phyloP scores from a whole-genome alignment of 2,797 vertebrate species.

The Pseudotriccus pelzelni region DNA sequence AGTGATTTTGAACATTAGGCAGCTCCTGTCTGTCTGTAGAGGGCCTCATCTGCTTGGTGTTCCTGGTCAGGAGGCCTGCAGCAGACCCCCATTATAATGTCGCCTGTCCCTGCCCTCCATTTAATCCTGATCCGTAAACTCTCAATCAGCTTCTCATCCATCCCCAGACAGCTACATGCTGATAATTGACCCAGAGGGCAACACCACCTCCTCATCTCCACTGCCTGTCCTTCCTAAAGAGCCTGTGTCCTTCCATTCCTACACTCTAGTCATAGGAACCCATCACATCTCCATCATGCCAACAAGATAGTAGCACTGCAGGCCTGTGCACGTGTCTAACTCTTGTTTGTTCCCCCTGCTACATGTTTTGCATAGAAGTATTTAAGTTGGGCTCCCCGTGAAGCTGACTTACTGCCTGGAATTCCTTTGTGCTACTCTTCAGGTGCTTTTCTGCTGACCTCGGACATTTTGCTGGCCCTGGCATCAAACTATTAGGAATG shows the following conservation, averaged over 20 bases:
- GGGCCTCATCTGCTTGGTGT: background rate
- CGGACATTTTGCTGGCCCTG: too few species aligned
- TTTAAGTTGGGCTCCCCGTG: background rate
- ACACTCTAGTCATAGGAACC: background rate
- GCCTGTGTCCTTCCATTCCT: background rate
- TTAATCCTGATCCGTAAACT: background rate
- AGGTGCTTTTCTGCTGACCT: background rate
- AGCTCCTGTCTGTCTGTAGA: background rate
- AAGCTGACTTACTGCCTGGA: background rate
- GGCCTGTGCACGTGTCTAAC: background rate
- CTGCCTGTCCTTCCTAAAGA: background rate
- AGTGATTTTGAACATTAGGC: background rate
- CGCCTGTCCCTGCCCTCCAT: background rate
- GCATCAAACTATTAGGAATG: background rate
- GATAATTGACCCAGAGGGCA: background rate
- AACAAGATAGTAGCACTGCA: background rate
- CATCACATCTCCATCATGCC: fast-evolving
- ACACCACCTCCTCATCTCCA: fast-evolving
- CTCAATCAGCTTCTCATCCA: background rate
- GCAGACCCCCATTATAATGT: background rate
- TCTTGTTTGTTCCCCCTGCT: background rate
- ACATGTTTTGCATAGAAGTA: background rate
- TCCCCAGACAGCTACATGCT: background rate
- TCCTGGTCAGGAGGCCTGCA: background rate
- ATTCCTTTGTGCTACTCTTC: background rate